phyloP scores from a whole-genome alignment of 2,113 vertebrate genomes.

The Morone chrysops region DNA sequence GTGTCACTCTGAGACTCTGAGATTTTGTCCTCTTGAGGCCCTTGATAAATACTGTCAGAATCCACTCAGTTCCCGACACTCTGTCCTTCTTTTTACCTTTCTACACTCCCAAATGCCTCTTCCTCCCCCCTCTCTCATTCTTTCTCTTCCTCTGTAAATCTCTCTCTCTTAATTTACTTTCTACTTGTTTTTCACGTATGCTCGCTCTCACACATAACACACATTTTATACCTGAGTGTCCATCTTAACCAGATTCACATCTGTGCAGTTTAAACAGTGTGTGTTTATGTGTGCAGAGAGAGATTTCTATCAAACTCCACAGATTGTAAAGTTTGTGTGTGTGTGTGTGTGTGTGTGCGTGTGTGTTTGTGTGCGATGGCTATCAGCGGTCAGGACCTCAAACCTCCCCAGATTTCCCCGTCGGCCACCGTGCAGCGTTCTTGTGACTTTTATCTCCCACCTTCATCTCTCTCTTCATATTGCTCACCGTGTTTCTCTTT shows the following conservation, averaged over 20 bases:
- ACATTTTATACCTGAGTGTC: conserved; percentile 14
- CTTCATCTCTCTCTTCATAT: conserved; percentile 54
- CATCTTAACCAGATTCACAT: conserved; percentile 18
- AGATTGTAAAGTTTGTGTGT: conserved; percentile 7
- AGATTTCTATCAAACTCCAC: conserved; percentile 32
- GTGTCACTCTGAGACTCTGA: too few species aligned
- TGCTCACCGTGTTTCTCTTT: conserved; percentile 33
- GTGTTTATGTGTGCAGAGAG: neutral
- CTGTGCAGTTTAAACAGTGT: neutral
- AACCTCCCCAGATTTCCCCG: conserved; percentile 56
- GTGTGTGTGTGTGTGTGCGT: conserved; percentile 4
- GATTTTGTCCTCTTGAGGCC: too few species aligned
- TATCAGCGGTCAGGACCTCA: conserved; percentile 65
- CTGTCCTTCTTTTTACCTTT: too few species aligned
- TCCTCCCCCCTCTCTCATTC: neutral
- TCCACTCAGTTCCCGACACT: too few species aligned
- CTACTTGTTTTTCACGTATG: neutral
- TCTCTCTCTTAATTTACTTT: neutral
- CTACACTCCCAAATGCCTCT: neutral
- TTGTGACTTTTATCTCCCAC: conserved; percentile 31
- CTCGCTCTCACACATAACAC: neutral
- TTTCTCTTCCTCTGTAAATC: neutral
- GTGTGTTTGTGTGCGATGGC: conserved; percentile 26
- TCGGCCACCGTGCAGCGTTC: conserved; percentile 34
- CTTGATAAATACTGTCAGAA: too few species aligned